A percentile compares a stretch with the other conserved stretches of the same genome.
phyloP scores from a whole-genome alignment of 2,113 vertebrate species.

The Circaetus gallicus region DNA sequence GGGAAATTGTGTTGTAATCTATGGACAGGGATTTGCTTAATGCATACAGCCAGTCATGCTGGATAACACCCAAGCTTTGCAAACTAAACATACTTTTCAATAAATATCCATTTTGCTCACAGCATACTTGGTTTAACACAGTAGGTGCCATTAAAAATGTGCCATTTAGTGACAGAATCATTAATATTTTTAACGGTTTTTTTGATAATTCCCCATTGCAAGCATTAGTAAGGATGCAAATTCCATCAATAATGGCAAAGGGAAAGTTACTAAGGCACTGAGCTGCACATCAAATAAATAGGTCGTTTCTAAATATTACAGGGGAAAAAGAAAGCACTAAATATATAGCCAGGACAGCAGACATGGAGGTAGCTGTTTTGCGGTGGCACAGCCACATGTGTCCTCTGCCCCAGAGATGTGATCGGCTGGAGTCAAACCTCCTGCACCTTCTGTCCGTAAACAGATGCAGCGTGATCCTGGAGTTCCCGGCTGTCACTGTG shows the following conservation, averaged over 20 bases:
- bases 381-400: background rate
- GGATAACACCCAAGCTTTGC: background rate
- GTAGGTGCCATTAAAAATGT: background rate
- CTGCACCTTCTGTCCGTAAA: background rate
- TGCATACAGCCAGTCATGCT: background rate
- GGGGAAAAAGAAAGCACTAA: background rate
- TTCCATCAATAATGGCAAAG: background rate
- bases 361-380: background rate
- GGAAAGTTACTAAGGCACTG: background rate
- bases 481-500: background rate
- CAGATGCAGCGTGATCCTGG: background rate
- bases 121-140: background rate
- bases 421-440: background rate
- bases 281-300: background rate
- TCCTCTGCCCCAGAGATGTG: background rate
- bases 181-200: background rate
- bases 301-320: background rate
- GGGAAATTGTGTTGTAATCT: slow-evolving; percentile 17
- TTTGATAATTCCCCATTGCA: background rate
- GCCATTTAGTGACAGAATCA: background rate
- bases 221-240: background rate
- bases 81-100: background rate
- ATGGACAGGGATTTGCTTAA: background rate
- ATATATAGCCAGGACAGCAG: background rate
- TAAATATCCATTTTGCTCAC: background rate